Conservation (phyloP, 2,888 invertebrate species). For the Keiferia lycopersicella region DNA sequence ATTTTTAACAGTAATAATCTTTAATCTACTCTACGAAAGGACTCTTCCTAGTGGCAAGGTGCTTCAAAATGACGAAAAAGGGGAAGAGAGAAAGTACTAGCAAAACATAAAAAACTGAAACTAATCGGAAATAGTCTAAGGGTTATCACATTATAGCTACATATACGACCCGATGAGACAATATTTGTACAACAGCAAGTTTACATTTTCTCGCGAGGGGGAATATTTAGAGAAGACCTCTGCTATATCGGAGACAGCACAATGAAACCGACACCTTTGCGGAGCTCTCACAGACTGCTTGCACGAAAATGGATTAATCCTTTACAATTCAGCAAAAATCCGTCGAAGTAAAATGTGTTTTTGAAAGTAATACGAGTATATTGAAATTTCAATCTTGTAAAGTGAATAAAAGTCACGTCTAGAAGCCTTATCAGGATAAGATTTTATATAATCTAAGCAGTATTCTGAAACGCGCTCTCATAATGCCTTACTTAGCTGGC, state of each 20-base stretch:
- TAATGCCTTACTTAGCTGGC: background rate
- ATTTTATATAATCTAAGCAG: background rate
- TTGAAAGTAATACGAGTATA: constrained; percentile 16
- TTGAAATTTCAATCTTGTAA: background rate
- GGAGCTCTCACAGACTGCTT: constrained; percentile 4
- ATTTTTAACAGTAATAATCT: too few species aligned
- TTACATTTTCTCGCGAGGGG: background rate
- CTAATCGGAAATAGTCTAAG: too few species aligned
- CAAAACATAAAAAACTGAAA: too few species aligned
- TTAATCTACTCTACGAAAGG: too few species aligned
- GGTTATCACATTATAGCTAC: too few species aligned
- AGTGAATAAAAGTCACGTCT: background rate
- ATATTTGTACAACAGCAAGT: background rate
- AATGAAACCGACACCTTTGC: constrained; percentile 15
- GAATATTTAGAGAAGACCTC: background rate
- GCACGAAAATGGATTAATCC: constrained; percentile 16
- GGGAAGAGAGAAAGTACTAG: too few species aligned
- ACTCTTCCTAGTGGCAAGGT: too few species aligned
- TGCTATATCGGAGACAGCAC: constrained; percentile 6
- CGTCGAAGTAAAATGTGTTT: constrained; percentile 6
- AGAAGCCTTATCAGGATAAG: background rate
- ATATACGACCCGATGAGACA: too few species aligned
- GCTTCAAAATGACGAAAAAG: too few species aligned
- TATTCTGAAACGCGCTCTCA: background rate
- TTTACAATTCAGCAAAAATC: constrained; percentile 6